These are phyloP conservation scores for Bujurquina vittata DNA, from an alignment of 2,113 vertebrate species.

Conservation along the genomic window DNA sequence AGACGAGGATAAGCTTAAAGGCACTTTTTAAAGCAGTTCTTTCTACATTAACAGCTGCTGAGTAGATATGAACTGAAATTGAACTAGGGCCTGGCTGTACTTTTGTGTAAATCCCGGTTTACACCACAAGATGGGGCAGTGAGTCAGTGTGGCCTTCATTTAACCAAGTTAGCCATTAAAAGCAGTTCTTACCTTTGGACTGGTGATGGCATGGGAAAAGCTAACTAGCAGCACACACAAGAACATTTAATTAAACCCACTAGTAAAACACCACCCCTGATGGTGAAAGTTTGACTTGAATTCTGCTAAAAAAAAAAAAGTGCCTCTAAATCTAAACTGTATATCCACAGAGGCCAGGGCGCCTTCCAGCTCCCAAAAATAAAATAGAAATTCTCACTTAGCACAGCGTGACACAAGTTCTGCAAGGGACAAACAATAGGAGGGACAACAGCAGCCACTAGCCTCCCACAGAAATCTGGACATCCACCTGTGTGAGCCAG, in stretches of 20 bases:
- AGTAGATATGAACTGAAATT: neutral
- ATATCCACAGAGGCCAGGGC: neutral
- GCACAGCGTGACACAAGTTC: constrained; percentile 16
- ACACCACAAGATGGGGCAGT: neutral
- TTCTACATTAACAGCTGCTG: too few relatives aligned
- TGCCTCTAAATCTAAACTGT: neutral
- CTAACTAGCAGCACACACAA: too few relatives aligned
- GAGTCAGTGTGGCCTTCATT: neutral
- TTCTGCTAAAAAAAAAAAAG: neutral
- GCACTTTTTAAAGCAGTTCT: neutral
- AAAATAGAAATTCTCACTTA: constrained; percentile 20
- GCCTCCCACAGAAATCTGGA: constrained; percentile 32
- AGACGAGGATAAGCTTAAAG: constrained; percentile 13
- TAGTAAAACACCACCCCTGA: too few relatives aligned
- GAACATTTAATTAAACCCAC: too few relatives aligned
- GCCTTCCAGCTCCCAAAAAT: constrained; percentile 29
- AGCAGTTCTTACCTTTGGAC: neutral
- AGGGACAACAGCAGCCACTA: constrained; percentile 17
- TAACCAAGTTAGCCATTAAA: neutral
- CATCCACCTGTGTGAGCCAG: constrained; percentile 44
- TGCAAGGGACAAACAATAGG: constrained; percentile 15
- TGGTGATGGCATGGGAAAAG: neutral
- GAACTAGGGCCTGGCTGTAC: neutral
- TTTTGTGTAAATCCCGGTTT: neutral
- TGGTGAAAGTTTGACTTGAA: neutral